Evolutionary conservation across 2,797 vertebrate species (phyloP).

Genomic region (Glossophaga mutica): DNA sequence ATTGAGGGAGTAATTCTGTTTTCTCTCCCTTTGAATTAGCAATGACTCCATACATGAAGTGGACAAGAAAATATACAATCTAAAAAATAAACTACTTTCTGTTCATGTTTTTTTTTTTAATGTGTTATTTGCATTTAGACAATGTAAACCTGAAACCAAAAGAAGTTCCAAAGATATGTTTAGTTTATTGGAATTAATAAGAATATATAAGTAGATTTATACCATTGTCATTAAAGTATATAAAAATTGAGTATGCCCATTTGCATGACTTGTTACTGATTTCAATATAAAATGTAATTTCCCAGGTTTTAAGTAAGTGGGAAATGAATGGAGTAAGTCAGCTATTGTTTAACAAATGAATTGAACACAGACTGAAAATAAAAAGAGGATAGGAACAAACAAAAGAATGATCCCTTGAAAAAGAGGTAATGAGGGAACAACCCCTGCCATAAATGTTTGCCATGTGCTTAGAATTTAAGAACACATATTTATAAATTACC

Average conservation of each 20-base stretch:
- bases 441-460: not conserved
- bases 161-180: not conserved
- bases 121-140: not conserved
- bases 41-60: not conserved
- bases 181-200: conserved; percentile 22
- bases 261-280: not conserved
- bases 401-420: conserved; percentile 30
- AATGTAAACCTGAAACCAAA: not conserved
- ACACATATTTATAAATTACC: not conserved
- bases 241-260: not conserved
- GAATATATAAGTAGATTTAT: conserved; percentile 16
- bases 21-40: not conserved
- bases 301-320: not conserved
- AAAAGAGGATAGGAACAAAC: not conserved
- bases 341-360: conserved; percentile 24
- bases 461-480: not conserved
- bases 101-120: not conserved
- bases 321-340: conserved; percentile 19
- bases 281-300: conserved; percentile 30
- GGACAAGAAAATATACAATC: not conserved
- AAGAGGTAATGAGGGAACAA: not conserved
- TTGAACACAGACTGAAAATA: not conserved
- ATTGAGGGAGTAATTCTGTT: not conserved
- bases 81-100: not conserved
- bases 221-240: not conserved